Evolutionary conservation across 2,797 vertebrate species (phyloP).

Genomic region (Pipistrellus pygmaeus): DNA sequence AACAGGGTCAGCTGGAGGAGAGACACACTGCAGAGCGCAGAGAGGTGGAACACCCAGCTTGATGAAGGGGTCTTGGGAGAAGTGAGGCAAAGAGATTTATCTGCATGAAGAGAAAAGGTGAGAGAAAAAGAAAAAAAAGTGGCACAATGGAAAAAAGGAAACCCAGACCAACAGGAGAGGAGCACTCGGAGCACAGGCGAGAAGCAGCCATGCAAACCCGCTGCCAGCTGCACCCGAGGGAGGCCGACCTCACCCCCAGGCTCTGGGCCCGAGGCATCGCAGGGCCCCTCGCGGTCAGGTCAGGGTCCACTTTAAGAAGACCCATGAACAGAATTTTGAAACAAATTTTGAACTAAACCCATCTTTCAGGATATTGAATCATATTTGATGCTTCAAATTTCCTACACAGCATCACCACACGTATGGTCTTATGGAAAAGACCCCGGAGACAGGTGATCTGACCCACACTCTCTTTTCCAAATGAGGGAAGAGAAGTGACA

Average conservation of each 20-base stretch:
- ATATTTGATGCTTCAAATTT: neutral
- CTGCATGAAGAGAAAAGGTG: slow-evolving; percentile 91
- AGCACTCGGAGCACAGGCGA: slow-evolving; percentile 61
- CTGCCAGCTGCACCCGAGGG: slow-evolving; percentile 15
- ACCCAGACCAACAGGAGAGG: slow-evolving; percentile 13
- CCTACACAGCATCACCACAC: neutral
- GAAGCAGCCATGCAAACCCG: slow-evolving; percentile 65
- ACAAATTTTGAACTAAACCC: neutral
- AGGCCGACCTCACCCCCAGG: accelerated
- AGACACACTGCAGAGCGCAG: slow-evolving; percentile 91
- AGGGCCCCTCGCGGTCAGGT: neutral
- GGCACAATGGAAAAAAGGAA: slow-evolving; percentile 84
- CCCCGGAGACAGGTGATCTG: neutral
- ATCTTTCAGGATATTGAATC: neutral
- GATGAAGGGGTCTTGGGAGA: slow-evolving; percentile 92
- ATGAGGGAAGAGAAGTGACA: neutral
- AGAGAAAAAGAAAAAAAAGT: slow-evolving; percentile 85
- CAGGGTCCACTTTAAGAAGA: neutral
- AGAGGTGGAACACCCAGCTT: slow-evolving; percentile 91
- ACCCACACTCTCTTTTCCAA: neutral
- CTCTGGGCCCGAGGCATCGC: neutral
- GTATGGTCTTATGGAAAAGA: neutral
- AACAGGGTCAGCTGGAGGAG: slow-evolving; percentile 86
- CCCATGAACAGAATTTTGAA: neutral
- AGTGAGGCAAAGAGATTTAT: slow-evolving; percentile 96